Conservation (phyloP, 1,140 invertebrate genomes). For the Bombus sibiricus region DNA sequence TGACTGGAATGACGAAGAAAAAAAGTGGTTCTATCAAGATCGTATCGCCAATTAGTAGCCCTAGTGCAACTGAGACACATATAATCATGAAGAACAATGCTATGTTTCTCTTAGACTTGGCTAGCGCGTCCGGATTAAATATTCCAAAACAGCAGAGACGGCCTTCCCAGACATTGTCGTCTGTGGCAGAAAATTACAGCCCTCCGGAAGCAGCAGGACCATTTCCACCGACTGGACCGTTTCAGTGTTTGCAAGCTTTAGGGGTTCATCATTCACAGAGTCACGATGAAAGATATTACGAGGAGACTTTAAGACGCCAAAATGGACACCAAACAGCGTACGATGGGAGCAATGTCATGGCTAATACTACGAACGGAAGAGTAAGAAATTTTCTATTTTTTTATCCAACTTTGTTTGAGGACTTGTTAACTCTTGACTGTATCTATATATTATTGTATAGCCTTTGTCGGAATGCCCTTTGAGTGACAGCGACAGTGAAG, state of each 20-base stretch:
- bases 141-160: slow-evolving; percentile 82
- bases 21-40: slow-evolving; percentile 66
- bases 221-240: slow-evolving; percentile 87
- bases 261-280: slow-evolving; percentile 84
- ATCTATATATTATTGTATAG: slow-evolving; percentile 70
- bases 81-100: slow-evolving; percentile 96
- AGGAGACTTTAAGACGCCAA: slow-evolving; percentile 82
- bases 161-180: slow-evolving; percentile 84
- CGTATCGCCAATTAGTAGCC: slow-evolving; percentile 76
- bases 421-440: background rate
- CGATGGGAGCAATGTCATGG: slow-evolving; percentile 70
- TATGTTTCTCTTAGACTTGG: slow-evolving; percentile 95
- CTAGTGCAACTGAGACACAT: slow-evolving; percentile 86
- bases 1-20: slow-evolving; percentile 66
- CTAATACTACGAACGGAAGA: slow-evolving; percentile 74
- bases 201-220: slow-evolving; percentile 83
- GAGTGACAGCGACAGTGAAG: slow-evolving; percentile 84
- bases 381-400: slow-evolving; percentile 67
- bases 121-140: slow-evolving; percentile 86
- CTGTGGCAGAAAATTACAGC: slow-evolving; percentile 85
- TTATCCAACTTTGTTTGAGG: background rate
- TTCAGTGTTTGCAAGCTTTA: slow-evolving; percentile 90
- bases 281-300: slow-evolving; percentile 84
- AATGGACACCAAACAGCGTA: slow-evolving; percentile 73
- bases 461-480: slow-evolving; percentile 84